Base-by-base conservation (phyloP, 2,888 invertebrate genomes). In the Apamea sordens region DNA sequence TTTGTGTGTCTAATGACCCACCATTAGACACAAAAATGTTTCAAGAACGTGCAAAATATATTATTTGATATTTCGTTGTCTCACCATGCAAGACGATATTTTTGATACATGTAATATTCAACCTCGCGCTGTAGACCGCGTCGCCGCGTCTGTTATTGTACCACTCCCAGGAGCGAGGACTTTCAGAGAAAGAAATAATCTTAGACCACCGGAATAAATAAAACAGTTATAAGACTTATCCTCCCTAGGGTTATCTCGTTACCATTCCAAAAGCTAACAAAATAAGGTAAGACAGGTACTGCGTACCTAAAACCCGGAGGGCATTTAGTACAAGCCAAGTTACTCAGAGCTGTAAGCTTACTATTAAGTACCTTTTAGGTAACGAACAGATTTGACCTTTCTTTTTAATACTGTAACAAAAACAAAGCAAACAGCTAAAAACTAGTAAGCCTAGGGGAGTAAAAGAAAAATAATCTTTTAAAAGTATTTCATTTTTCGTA, bases 111-210 rank as follows among this genome's bases (percentile, higher is more conserved):
- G 36, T 36, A 36, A 36, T 36, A 36, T 73, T 56, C 2, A 73
- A 50, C 41, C 1, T 10, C 32, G 24, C 8, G 2, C 44, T 28
- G 2, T 21, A 10, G 21, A 61, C 32, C 44, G 13, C 36, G 24
- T 24, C 41, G 53, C 28, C 24, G 18, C 44, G 53, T 72, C 36
- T 36, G 5, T 36, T 36, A 53, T 53, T 74, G 41, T 65, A 3
- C 65, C 50, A 15, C 28, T 53, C 64, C 44, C 24, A 2, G 7
- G 70, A 70, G 28, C 50, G 4, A 53, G 18, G 18, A 32, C 41
- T 41, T 53, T 64, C n/a, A 67, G n/a, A 0, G 36, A 77, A 53
- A 47, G 0, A 53, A 67, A 65, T 67, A 77, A 59, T 73, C 59
- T 59, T 32, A 10, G 47, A n/a, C 11, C 21, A 15, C 28, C n/a